A percentile compares a stretch with the other conserved stretches of the same genome.
phyloP scores from a whole-genome alignment of 2,888 invertebrate genomes.

The Coecobrya sp. region DNA sequence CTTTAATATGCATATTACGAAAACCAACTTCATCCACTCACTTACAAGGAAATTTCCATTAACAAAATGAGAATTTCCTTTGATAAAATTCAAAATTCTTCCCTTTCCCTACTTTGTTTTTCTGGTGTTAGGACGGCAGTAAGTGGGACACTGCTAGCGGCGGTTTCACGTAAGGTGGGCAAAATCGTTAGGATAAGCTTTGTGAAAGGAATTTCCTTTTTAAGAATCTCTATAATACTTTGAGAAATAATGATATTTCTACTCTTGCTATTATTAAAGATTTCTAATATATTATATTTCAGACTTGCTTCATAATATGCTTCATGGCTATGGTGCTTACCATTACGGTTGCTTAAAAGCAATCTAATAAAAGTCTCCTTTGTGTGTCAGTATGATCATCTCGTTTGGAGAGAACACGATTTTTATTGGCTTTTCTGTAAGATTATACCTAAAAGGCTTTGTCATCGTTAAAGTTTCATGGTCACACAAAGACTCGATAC shows the following conservation, averaged over 20 bases:
- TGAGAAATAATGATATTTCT: too few relatives aligned
- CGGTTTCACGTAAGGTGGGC: neutral
- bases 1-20: neutral
- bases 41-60: too few relatives aligned
- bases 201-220: too few relatives aligned
- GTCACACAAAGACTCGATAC: neutral
- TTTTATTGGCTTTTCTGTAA: neutral
- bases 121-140: neutral
- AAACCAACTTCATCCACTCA: neutral
- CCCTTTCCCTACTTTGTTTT: slow-evolving; percentile 1
- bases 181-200: too few relatives aligned
- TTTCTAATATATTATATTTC: too few relatives aligned
- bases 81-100: slow-evolving; percentile 42
- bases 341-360: too few relatives aligned
- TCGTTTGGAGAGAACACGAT: neutral
- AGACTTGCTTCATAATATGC: too few relatives aligned
- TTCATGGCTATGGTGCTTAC: too few relatives aligned
- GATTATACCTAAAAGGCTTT: neutral
- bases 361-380: neutral
- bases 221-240: too few relatives aligned
- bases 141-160: neutral
- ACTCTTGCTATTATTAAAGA: too few relatives aligned
- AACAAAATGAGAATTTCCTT: slow-evolving; percentile 59
- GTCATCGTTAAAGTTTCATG: neutral
- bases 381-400: neutral